Percentiles rank a stretch among this genome's conserved stretches.
These are phyloP conservation scores for Eupsilia transversa DNA, from an alignment of 2,888 invertebrate species.

Conservation along the genomic window DNA sequence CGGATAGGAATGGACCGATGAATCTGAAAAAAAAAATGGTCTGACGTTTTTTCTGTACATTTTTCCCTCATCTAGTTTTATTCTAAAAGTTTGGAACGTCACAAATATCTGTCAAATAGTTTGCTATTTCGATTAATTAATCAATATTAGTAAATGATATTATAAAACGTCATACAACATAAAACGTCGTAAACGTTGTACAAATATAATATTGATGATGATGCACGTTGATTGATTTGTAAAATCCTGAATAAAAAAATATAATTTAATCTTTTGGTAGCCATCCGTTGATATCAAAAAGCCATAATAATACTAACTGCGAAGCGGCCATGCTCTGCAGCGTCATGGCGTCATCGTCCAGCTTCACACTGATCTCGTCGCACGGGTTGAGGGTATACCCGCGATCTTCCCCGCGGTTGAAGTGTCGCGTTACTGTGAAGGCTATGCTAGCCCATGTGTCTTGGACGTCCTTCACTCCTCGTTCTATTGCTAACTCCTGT, in stretches of 20 bases:
- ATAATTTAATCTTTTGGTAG: background rate
- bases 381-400: constrained; percentile 95
- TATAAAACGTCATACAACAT: background rate
- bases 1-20: constrained; percentile 95
- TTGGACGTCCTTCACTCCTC: constrained; percentile 95
- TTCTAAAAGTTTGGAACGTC: background rate
- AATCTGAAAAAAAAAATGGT: constrained; percentile 90
- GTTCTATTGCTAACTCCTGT: constrained; percentile 96
- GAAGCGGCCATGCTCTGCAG: constrained; percentile 97
- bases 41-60: background rate
- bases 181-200: too few relatives aligned
- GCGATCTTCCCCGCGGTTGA: constrained; percentile 94
- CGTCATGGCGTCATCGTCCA: constrained; percentile 97
- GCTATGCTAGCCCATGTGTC: constrained; percentile 93
- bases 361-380: constrained; percentile 94
- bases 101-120: background rate
- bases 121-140: background rate
- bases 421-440: constrained; percentile 92
- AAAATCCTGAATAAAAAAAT: background rate
- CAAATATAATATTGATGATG: too few relatives aligned
- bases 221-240: background rate
- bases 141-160: background rate
- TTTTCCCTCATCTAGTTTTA: background rate
- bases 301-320: constrained; percentile 87
- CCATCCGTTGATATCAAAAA: background rate